Conservation (phyloP, 1,140 invertebrate species). For the Hyphantria cunea region DNA sequence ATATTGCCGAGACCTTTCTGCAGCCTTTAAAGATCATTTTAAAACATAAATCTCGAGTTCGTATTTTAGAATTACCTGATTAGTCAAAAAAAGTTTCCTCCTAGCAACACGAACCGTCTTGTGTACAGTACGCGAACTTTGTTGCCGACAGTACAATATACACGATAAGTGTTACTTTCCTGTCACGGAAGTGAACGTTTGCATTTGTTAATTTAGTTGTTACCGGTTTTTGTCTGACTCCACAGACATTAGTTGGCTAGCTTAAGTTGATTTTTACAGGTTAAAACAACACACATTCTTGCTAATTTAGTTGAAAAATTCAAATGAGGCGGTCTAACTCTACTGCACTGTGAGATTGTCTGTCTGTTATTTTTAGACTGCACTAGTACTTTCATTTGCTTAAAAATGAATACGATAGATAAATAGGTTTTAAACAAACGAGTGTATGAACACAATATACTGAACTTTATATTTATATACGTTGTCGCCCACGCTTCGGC, state of each 20-base stretch:
- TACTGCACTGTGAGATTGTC: too few species aligned
- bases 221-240: conserved; percentile 49
- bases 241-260: conserved; percentile 35
- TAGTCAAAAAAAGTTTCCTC: conserved; percentile 6
- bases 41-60: too few species aligned
- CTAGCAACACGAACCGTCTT: conserved; percentile 22
- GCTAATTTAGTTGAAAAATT: conserved; percentile 35
- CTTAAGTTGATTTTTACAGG: conserved; percentile 43
- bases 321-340: conserved; percentile 27
- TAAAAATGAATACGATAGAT: too few species aligned
- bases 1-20: too few species aligned
- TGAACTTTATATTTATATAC: too few species aligned
- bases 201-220: conserved; percentile 63
- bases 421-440: too few species aligned
- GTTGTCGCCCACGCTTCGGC: too few species aligned
- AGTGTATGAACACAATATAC: too few species aligned
- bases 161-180: conserved; percentile 68
- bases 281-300: conserved; percentile 30
- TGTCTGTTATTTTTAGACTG: neutral
- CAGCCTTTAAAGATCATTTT: too few species aligned
- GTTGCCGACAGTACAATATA: conserved; percentile 38
- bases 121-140: conserved; percentile 1
- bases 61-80: too few species aligned
- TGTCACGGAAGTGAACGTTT: conserved; percentile 57
- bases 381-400: conserved; percentile 10